A percentile compares a stretch with the other conserved stretches of the same genome.
Conservation (phyloP, 1,140 invertebrate species). For the Drosophila malerkotliana region DNA sequence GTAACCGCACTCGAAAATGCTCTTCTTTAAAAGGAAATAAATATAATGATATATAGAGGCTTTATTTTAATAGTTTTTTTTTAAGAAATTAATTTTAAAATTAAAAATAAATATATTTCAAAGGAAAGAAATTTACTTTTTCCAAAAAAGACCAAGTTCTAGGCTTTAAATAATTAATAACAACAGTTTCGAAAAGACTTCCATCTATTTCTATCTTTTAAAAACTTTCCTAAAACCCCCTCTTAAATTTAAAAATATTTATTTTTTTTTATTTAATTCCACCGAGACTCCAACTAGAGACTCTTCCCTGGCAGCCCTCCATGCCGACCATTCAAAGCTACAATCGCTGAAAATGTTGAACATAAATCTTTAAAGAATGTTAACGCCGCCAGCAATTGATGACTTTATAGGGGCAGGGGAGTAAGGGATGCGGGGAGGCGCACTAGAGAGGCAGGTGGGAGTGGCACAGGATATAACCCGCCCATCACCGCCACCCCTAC, state of each 20-base stretch:
- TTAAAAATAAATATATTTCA: too few relatives aligned
- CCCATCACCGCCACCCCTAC: slow-evolving; percentile 5
- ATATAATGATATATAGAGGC: not conserved
- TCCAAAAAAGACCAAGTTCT: too few relatives aligned
- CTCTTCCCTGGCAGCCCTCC: not conserved
- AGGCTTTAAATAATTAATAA: too few relatives aligned
- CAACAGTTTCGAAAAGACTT: too few relatives aligned
- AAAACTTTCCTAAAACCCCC: too few relatives aligned
- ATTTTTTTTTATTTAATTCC: not conserved
- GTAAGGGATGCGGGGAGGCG: not conserved
- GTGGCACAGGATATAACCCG: slow-evolving; percentile 1
- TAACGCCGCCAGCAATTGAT: not conserved
- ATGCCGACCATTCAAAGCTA: slow-evolving; percentile 9
- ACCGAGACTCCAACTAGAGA: not conserved
- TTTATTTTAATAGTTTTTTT: too few relatives aligned
- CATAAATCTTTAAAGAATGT: slow-evolving; percentile 48
- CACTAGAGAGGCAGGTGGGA: not conserved
- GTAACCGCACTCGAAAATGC: slow-evolving; percentile 8
- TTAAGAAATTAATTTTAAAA: not conserved
- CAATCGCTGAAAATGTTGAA: slow-evolving; percentile 31
- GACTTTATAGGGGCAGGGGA: not conserved
- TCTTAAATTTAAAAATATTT: not conserved
- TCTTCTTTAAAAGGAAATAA: not conserved
- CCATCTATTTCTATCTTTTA: too few relatives aligned
- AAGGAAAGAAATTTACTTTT: too few relatives aligned